Evolutionary conservation across 2,797 vertebrate genomes (phyloP), one percentile per base, ranked within the genome.

Genomic region (Crypturellus tataupa): DNA sequence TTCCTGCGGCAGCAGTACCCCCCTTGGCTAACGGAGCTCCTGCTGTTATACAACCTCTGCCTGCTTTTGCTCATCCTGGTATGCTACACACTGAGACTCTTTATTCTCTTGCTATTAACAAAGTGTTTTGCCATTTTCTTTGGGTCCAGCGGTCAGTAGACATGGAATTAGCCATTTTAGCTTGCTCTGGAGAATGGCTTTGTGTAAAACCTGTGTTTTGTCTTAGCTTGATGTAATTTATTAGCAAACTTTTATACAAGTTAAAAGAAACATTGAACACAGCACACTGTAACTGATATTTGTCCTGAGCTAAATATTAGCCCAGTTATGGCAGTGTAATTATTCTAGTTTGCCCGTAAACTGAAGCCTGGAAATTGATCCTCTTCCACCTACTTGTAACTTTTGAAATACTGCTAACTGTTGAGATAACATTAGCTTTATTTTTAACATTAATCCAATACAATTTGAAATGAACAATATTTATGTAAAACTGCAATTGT

Each of bases 21-120:
- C 98, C 99, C 55, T 97, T 99, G 79, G 98, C 99, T 94, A 99
- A 99, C 4, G 99, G 99, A 97, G 97, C 99, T 37, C 99, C 99
- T 89, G 98, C 98, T 72, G 98, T 99, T 95, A 99, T 99, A 96
- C 99, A 99, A 89, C 98, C 99, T 94, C 98, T 99, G 93, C 97
- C 98, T 85, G 98, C 98, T 95, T 99, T 99, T 97, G 97, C 99
- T 92, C 99, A 99, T 97, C 94, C 98, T 97, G 98, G 99, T 99
- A 98, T 8, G 98, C 95, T 73, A 87, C 77, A 31, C 70, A 67
- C 65, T 86, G 59, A 91, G 79, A 76, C 67, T 81, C 18, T 91
- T 80, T 90, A 91, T 67, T 82, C 7, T 80, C 39, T 85, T 76
- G 80, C 95, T 94, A n/a, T 91, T 93, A 88, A 93, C 90, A 93